Base-by-base conservation (phyloP, 2,113 vertebrate species). In the Pyrgilauda ruficollis region DNA sequence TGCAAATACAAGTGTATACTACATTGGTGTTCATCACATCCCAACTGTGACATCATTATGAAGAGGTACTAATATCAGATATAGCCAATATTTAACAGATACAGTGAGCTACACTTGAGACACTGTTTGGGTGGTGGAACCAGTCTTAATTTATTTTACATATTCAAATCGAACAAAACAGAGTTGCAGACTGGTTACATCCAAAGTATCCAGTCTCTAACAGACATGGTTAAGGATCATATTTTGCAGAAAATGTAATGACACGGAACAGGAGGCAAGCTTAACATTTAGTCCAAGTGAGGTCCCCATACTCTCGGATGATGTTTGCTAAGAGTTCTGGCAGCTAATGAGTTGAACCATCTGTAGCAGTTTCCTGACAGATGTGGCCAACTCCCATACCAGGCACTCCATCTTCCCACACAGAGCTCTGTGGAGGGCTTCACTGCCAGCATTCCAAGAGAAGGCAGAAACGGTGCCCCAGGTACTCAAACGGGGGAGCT, bases 301-400 rank as follows among this genome's bases (percentile, higher is more conserved):
- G 73, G 67, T 96, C 96, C 96, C 96, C 79, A 59, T 77, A 89
- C 93, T 92, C 94, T 69, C 84, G 20, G 53, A 30, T 74, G 95
- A 92, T 68, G 95, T 97, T 97, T 97, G 83, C 90, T 68, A 39
- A 56, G 96, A 96, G 93, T 93, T 94, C 89, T 89, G 84, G 35
- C 94, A 87, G 96, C 97, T 97, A 97, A 98, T 96, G 96, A 98
- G 94, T 56, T 83, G 93, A 96, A 83, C 97, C 97, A 97, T 98
- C 97, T 98, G 97, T 56, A 97, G 90, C 68, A 81, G 82, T 85
- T 94, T 84, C 88, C 94, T 90, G 93, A 92, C 97, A 98, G 97
- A 96, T 97, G 97, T 61, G 92, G 77, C 75, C 89, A 94, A 62
- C 75, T 96, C 87, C 90, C 68, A 5, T 31, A 50, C 81, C 14